Conservation (phyloP, 2,797 vertebrate genomes). For the Pelobates cultripes region DNA sequence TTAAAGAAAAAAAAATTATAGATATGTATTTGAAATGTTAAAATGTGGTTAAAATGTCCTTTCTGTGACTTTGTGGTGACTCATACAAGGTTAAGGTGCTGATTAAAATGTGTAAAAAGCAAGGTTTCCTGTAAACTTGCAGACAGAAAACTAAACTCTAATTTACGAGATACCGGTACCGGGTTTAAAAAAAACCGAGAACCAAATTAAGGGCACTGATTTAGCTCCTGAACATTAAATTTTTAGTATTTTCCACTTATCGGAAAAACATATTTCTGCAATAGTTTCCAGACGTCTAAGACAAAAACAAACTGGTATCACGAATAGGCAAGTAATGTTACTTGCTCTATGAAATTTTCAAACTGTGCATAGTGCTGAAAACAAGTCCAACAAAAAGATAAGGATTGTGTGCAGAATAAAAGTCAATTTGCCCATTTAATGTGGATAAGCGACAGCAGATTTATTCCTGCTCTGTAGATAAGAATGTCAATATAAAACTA, state of each 20-base stretch:
- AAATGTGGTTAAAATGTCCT: slow-evolving; percentile 74
- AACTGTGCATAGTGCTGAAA: too few species aligned
- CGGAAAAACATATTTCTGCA: background rate
- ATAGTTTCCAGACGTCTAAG: background rate
- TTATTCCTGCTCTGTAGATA: too few species aligned
- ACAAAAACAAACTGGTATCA: background rate
- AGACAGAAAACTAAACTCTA: slow-evolving; percentile 63
- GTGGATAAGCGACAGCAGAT: too few species aligned
- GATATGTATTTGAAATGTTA: slow-evolving; percentile 69
- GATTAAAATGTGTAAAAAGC: slow-evolving; percentile 59
- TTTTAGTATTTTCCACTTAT: background rate
- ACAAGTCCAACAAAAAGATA: too few species aligned
- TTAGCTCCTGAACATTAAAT: slow-evolving; percentile 11
- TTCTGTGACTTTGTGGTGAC: slow-evolving; percentile 74
- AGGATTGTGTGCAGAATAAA: too few species aligned
- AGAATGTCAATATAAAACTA: too few species aligned
- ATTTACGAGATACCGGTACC: slow-evolving; percentile 3
- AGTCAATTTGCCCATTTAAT: too few species aligned
- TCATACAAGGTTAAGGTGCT: slow-evolving; percentile 60
- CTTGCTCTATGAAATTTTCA: too few species aligned
- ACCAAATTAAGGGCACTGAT: slow-evolving; percentile 18
- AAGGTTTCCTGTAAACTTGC: slow-evolving; percentile 77
- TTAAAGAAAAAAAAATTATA: slow-evolving; percentile 48
- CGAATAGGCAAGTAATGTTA: too few species aligned
- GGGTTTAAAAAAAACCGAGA: background rate